phyloP scores from a whole-genome alignment of 2,888 invertebrate species.

The Sphinx pinastri region DNA sequence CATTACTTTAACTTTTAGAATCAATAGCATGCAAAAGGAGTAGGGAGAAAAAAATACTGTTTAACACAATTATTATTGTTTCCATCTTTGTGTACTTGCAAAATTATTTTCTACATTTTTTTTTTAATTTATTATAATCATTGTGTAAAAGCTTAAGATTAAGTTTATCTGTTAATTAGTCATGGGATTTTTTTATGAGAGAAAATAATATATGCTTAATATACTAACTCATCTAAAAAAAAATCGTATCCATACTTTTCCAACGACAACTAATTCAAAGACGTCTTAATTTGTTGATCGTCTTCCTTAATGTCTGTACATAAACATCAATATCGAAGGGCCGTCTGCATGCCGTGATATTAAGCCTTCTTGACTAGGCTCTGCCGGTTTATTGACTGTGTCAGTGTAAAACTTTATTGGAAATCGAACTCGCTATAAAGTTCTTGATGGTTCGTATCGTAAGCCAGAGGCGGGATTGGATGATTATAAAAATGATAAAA shows the following conservation, averaged over 20 bases:
- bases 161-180: too few species aligned
- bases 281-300: constrained; percentile 74
- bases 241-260: constrained; percentile 11
- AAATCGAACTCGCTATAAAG: constrained; percentile 23
- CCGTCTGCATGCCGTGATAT: constrained; percentile 69
- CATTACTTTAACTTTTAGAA: too few species aligned
- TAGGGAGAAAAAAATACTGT: too few species aligned
- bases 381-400: constrained; percentile 45
- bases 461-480: background rate
- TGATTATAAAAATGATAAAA: background rate
- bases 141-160: too few species aligned
- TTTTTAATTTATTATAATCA: too few species aligned
- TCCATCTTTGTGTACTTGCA: too few species aligned
- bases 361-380: constrained; percentile 57
- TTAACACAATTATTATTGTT: too few species aligned
- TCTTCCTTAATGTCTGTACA: constrained; percentile 59
- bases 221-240: background rate
- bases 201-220: background rate
- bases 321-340: constrained; percentile 73
- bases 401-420: constrained; percentile 39
- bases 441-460: constrained; percentile 15
- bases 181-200: too few species aligned
- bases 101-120: too few species aligned
- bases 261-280: constrained; percentile 7
- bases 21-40: too few species aligned